Base-by-base conservation (phyloP, 1,140 invertebrate genomes). In the Melanaphis sacchari region DNA sequence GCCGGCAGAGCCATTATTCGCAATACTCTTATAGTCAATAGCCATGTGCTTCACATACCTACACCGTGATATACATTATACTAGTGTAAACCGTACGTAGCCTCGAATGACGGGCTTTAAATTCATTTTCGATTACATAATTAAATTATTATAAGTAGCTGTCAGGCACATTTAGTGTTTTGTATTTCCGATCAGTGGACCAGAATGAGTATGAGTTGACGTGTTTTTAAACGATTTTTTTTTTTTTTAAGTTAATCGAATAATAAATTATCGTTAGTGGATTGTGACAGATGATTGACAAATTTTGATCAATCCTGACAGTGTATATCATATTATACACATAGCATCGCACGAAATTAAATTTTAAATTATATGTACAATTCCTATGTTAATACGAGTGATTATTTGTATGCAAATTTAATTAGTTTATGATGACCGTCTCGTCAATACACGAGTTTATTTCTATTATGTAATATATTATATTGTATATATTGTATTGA, bases 81-180 rank as follows among this genome's bases (percentile, higher is more conserved):
- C n/a, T 76, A 4, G 0, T 66, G 18, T 66, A 66, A 66, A 66
- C 31, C 59, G 11, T 66, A n/a, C 11, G 15, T 31, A 2, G 9
- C 54, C 26, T 59, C 54, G 4, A 59, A 59, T 59, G 8, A 59
- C 26, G 59, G 59, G 59, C 31, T 76, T n/a, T 15, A 18, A 76
- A 76, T 2, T 76, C n/a, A 76, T n/a, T 76, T 76, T n/a, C 59
- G 59, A 76, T 18, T 76, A n/a, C 36, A 76, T 76, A 76, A 76
- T 76, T 76, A 76, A 76, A 76, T n/a, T 76, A 76, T 76, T 76
- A 76, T 76, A 76, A 76, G 59, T 76, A 76, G 59, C 59, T 76
- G 59, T n/a, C 59, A n/a, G 59, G 4, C n/a, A n/a, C 59, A n/a
- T 76, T 66, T 66, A 76, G 59, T 26, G 59, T 76, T 76, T 76